Base-by-base conservation (phyloP, 2,797 vertebrate species). In the Enteromius treurensis region DNA sequence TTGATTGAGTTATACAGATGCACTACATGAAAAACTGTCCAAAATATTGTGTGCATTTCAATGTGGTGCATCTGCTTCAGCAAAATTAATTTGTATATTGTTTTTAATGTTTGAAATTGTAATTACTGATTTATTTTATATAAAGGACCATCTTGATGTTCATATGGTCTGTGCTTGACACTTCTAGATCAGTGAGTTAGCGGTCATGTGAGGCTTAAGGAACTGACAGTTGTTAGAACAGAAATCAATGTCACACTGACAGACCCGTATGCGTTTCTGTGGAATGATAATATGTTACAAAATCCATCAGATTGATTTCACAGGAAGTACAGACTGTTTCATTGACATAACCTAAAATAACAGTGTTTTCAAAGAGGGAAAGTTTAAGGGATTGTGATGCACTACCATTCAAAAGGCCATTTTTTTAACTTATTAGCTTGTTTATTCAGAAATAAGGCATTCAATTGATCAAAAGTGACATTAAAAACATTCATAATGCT, bases 191-290 rank as follows among this genome's bases (percentile, higher is more conserved):
- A 26, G 1, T 0, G 60, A 34, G 42, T 40, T 17, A 37, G 13
- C 53, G 34, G 49, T 70, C 49, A 70, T 58, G 34, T 58, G 78
- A 80, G 5, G 10, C 15, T 5, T 29, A 10, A 34, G 26, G 17
- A 71, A 47, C 17, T 15, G 17, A 45, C 58, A 77, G 55, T 26
- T 76, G 74, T 74, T 37, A 37, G 19, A 75, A 58, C 19, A 60
- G 21, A n/a, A 58, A 21, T 29, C 17, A 17, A 26, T 42, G 51
- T 70, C 51, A 70, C 49, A 17, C 21, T 70, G 78, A 69, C 65
- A 9, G 9, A 32, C 34, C 37, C 7, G 1, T 29, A 8, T 21
- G 23, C 2, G 1, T 45, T 58, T 71, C 78, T 80, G 23, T 42
- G 67, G 15, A 58, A 80, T 45, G 37, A 13, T 55, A 47, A 47